Conservation (phyloP, 2,113 vertebrate species). For the Cavia porcellus region DNA sequence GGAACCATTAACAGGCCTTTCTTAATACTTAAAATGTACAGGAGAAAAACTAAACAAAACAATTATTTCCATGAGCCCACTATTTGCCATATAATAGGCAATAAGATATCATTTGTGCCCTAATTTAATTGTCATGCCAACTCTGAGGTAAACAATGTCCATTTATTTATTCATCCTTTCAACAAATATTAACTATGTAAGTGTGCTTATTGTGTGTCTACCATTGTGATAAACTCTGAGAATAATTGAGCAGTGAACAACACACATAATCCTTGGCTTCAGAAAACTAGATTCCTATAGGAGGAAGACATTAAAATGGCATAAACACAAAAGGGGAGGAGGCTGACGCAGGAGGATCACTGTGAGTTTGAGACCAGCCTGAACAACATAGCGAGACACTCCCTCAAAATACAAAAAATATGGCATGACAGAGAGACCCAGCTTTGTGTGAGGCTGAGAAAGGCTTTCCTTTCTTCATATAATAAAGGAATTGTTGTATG, state of each 20-base stretch:
- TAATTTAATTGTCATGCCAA: slow-evolving; percentile 43
- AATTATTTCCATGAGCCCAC: neutral
- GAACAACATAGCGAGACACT: neutral
- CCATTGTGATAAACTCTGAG: neutral
- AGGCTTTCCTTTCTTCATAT: neutral
- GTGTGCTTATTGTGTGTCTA: neutral
- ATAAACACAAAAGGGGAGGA: neutral
- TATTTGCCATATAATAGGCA: neutral
- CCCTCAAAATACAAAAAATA: neutral
- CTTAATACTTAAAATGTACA: neutral
- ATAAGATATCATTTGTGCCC: neutral
- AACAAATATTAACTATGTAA: slow-evolving; percentile 17
- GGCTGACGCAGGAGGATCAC: neutral
- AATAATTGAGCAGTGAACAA: slow-evolving; percentile 52
- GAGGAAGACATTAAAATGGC: slow-evolving; percentile 40
- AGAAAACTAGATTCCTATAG: neutral
- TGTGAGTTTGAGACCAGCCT: neutral
- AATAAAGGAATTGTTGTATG: neutral
- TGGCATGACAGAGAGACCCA: neutral
- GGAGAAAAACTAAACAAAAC: neutral
- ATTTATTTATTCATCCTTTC: slow-evolving; percentile 45
- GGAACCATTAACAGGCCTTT: slow-evolving; percentile 11
- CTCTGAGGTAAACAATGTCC: neutral
- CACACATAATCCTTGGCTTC: neutral
- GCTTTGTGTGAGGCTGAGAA: slow-evolving; percentile 2